Percentiles rank a stretch among this genome's conserved stretches.
These are phyloP conservation scores for Platichthys flesus DNA, from an alignment of 2,113 vertebrate species.

Conservation along the genomic window DNA sequence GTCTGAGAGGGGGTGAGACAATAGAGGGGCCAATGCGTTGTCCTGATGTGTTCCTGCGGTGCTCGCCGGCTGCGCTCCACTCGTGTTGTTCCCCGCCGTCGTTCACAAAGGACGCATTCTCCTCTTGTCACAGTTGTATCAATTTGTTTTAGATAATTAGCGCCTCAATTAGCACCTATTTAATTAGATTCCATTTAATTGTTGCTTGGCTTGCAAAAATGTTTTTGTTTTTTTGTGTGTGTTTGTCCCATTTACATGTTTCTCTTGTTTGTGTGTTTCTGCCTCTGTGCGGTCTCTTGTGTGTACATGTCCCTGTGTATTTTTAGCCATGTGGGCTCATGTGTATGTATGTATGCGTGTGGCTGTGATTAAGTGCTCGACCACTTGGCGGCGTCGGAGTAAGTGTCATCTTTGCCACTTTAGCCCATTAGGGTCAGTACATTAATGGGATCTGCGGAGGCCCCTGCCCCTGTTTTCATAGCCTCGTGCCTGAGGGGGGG, in stretches of 20 bases:
- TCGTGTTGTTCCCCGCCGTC: slow-evolving; percentile 22
- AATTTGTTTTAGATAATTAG: slow-evolving; percentile 53
- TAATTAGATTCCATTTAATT: slow-evolving; percentile 42
- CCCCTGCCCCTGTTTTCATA: slow-evolving; percentile 61
- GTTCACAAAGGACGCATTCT: slow-evolving; percentile 38
- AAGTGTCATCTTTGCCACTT: slow-evolving; percentile 60
- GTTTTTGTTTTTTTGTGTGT: slow-evolving; percentile 10
- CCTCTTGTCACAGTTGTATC: slow-evolving; percentile 39
- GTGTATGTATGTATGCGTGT: background rate
- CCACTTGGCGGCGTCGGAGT: slow-evolving; percentile 17
- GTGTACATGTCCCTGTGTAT: background rate
- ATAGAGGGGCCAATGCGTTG: slow-evolving; percentile 26
- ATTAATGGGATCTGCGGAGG: slow-evolving; percentile 63
- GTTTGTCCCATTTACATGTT: slow-evolving; percentile 2
- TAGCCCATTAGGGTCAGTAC: slow-evolving; percentile 53
- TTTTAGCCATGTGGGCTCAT: background rate
- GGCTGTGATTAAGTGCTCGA: slow-evolving; percentile 7
- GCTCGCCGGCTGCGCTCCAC: background rate
- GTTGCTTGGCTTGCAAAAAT: slow-evolving; percentile 31
- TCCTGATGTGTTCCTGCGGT: slow-evolving; percentile 19
- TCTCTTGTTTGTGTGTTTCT: slow-evolving; percentile 3
- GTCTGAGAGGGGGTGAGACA: slow-evolving; percentile 47
- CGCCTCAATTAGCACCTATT: slow-evolving; percentile 57
- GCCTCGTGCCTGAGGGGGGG: slow-evolving; percentile 28
- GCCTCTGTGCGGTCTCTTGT: background rate